Evolutionary conservation across 1,140 invertebrate species (phyloP).

Genomic region (Sinonovacula constricta): DNA sequence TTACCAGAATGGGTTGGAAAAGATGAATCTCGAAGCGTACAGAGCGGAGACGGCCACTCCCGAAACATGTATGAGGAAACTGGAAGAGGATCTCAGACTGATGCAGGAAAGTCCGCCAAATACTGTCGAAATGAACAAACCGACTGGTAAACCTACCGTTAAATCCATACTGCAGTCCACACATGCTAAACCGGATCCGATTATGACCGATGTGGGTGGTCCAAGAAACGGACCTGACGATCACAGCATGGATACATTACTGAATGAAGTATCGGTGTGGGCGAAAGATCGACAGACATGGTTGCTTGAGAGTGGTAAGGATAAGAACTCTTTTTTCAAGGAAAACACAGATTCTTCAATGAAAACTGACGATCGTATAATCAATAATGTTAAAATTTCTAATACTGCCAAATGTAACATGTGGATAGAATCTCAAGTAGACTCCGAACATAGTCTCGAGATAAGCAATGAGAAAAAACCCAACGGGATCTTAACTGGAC

Average conservation of each 20-base stretch:
- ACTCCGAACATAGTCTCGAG: background rate
- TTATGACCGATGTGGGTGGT: too few relatives aligned
- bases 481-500: slow-evolving; percentile 38
- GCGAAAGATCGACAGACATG: slow-evolving; percentile 39
- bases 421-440: slow-evolving; percentile 3
- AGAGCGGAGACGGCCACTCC: slow-evolving; percentile 39
- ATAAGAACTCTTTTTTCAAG: background rate
- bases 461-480: background rate
- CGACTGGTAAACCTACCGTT: too few relatives aligned
- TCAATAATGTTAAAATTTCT: slow-evolving; percentile 23
- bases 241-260: slow-evolving; percentile 36
- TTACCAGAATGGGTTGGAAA: slow-evolving; percentile 36
- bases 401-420: slow-evolving; percentile 30
- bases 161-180: too few relatives aligned
- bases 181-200: too few relatives aligned
- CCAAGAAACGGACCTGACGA: too few relatives aligned
- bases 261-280: slow-evolving; percentile 43
- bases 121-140: too few relatives aligned
- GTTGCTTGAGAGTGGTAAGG: slow-evolving; percentile 14
- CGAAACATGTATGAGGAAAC: slow-evolving; percentile 32
- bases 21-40: slow-evolving; percentile 34
- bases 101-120: background rate
- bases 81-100: slow-evolving; percentile 29
- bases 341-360: slow-evolving; percentile 20
- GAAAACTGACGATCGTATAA: slow-evolving; percentile 18